A percentile compares a stretch with the other conserved stretches of the same genome.
Evolutionary conservation across 2,797 vertebrate species (phyloP).

Genomic region (Ceyx erithaca): DNA sequence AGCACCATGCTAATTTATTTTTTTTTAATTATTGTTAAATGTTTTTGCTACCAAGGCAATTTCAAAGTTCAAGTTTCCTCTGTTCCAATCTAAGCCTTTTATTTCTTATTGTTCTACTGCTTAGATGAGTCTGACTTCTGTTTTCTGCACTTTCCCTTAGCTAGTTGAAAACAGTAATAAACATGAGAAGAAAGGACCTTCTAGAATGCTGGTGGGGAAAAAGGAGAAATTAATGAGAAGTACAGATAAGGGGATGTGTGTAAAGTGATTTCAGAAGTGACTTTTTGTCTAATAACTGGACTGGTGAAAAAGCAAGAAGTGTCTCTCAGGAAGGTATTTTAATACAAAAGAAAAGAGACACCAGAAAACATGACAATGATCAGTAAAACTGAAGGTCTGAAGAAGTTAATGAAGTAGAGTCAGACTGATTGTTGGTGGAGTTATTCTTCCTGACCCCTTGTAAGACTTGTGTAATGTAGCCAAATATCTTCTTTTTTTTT

Average conservation of each 20-base stretch:
- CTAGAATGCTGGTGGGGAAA: neutral
- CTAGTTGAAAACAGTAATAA: neutral
- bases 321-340: neutral
- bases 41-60: neutral
- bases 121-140: neutral
- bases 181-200: neutral
- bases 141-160: neutral
- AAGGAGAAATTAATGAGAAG: neutral
- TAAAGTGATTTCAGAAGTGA: neutral
- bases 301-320: neutral
- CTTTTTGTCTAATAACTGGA: neutral
- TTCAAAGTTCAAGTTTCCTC: neutral
- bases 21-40: neutral
- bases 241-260: fast-evolving
- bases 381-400: neutral
- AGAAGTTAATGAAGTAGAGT: neutral
- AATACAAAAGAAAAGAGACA: neutral
- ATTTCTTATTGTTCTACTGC: neutral
- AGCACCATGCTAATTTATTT: neutral
- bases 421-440: neutral
- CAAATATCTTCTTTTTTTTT: neutral
- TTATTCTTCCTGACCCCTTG: neutral
- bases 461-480: neutral
- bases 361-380: neutral
- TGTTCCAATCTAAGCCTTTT: neutral